Percentiles rank a stretch among this genome's conserved stretches.
Evolutionary conservation across 1,140 invertebrate genomes (phyloP).

Genomic region (Chionoecetes opilio): DNA sequence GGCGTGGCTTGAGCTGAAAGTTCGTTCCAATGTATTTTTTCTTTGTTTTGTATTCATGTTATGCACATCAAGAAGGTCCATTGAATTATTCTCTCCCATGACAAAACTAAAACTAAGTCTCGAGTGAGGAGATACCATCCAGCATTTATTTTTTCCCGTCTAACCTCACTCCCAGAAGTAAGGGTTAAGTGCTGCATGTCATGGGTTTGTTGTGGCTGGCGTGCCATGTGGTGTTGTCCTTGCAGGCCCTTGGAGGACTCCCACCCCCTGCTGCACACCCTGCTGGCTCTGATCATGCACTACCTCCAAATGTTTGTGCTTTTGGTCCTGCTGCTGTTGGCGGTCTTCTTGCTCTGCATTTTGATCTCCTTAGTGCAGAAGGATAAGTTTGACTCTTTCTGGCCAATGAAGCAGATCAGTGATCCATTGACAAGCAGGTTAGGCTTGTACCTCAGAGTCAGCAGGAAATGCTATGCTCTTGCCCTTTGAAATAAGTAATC

Average conservation of each 20-base stretch:
- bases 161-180: background rate
- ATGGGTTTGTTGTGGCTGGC: background rate
- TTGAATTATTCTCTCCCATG: background rate
- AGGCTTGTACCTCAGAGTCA: constrained; percentile 21
- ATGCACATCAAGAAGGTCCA: background rate
- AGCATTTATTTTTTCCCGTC: background rate
- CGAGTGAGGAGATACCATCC: background rate
- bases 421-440: constrained; percentile 66
- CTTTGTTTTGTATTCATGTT: background rate
- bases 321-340: constrained; percentile 70
- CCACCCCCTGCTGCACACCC: constrained; percentile 59
- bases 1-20: background rate
- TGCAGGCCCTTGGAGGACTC: constrained; percentile 66
- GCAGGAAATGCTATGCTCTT: constrained; percentile 28
- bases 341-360: constrained; percentile 76
- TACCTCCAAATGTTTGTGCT: constrained; percentile 76
- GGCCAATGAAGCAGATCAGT: constrained; percentile 60
- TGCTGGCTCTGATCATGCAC: constrained; percentile 68
- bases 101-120: background rate
- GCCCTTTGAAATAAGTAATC: background rate
- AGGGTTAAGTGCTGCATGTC: background rate
- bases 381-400: constrained; percentile 67
- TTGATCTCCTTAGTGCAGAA: constrained; percentile 82
- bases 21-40: background rate
- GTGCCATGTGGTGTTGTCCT: constrained; percentile 69